Percentiles rank a stretch among this genome's conserved stretches.
Conservation (phyloP, 2,888 invertebrate genomes). For the Acanthosepion lycidas region DNA sequence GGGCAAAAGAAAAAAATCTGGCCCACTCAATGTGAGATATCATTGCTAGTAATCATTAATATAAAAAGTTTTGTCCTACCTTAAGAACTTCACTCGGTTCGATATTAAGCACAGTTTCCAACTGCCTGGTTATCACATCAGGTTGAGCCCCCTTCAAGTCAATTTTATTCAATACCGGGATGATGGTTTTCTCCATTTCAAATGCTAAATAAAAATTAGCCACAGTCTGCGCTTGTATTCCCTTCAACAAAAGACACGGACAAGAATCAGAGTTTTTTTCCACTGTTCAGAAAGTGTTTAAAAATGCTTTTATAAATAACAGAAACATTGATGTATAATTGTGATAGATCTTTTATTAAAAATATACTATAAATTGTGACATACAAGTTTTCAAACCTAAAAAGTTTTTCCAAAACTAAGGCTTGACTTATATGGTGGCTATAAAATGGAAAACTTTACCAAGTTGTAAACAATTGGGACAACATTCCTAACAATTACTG, state of each 20-base stretch:
- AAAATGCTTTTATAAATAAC: too few species aligned
- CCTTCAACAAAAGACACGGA: conserved; percentile 74
- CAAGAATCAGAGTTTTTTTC: neutral
- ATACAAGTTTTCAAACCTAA: too few species aligned
- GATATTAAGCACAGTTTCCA: conserved; percentile 88
- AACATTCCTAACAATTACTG: too few species aligned
- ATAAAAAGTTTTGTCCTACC: conserved; percentile 75
- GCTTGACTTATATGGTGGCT: too few species aligned
- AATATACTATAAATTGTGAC: too few species aligned
- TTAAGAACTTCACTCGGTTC: conserved; percentile 83
- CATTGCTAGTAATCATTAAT: neutral
- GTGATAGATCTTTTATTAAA: too few species aligned
- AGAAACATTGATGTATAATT: too few species aligned
- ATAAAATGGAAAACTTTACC: too few species aligned
- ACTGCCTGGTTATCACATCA: conserved; percentile 85
- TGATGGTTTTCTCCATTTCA: conserved; percentile 85
- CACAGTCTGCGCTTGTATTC: conserved; percentile 96
- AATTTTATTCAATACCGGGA: conserved; percentile 97
- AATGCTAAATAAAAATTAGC: conserved; percentile 95
- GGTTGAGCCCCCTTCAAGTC: conserved; percentile 94
- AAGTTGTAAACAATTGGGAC: too few species aligned
- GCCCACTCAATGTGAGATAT: too few species aligned
- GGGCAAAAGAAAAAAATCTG: too few species aligned
- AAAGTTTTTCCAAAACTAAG: too few species aligned
- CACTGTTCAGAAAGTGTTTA: neutral